These are phyloP conservation scores for Pollachius pollachius DNA, from an alignment of 2,113 vertebrate species.

Conservation along the genomic window DNA sequence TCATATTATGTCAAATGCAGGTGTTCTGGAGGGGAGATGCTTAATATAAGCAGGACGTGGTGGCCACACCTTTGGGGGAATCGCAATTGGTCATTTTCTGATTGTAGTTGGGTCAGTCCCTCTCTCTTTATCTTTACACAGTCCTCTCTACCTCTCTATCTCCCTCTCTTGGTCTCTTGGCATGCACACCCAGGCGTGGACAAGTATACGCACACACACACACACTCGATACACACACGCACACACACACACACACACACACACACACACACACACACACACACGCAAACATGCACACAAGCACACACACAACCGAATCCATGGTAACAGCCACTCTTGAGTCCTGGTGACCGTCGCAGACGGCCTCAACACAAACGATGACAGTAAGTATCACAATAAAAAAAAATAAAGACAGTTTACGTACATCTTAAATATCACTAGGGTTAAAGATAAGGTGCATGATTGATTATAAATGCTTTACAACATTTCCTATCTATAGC, in stretches of 20 bases:
- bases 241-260: constrained; percentile 6
- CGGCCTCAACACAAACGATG: constrained; percentile 30
- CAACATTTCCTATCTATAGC: constrained; percentile 61
- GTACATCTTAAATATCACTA: constrained; percentile 66
- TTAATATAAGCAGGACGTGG: constrained; percentile 56
- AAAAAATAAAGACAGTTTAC: constrained; percentile 57
- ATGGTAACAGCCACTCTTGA: constrained; percentile 30
- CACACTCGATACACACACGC: not conserved
- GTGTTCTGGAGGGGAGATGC: constrained; percentile 43
- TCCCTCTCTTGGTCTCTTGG: constrained; percentile 15
- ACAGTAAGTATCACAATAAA: constrained; percentile 39
- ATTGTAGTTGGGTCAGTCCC: too few relatives aligned
- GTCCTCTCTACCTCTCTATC: constrained; percentile 10
- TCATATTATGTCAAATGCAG: constrained; percentile 26
- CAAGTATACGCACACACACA: constrained; percentile 12
- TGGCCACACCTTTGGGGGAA: too few relatives aligned
- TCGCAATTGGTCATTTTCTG: too few relatives aligned
- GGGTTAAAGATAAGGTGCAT: constrained; percentile 74
- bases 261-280: not conserved
- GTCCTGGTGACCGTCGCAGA: constrained; percentile 29
- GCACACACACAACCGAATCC: constrained; percentile 17
- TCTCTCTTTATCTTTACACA: too few relatives aligned
- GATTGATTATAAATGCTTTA: constrained; percentile 67
- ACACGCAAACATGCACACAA: not conserved
- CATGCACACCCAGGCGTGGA: not conserved